Evolutionary conservation across 2,888 invertebrate species (phyloP).

Genomic region (Ormyrus nitidulus): DNA sequence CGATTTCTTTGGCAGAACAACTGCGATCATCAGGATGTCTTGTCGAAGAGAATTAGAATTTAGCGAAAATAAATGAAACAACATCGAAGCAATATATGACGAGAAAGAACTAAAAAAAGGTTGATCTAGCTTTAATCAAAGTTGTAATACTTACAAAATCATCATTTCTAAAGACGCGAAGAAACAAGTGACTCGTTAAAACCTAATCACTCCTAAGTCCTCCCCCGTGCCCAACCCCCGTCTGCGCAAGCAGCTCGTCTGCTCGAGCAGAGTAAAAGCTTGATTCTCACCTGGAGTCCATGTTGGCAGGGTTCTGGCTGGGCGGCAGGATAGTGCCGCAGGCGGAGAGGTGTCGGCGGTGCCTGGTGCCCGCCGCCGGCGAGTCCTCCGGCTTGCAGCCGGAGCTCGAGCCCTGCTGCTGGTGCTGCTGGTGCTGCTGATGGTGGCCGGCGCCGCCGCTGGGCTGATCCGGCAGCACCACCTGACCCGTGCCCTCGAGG

Average conservation of each 20-base stretch:
- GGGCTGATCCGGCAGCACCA: slow-evolving; percentile 59
- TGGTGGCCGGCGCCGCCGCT: background rate
- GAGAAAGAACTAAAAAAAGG: too few relatives aligned
- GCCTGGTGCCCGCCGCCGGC: slow-evolving; percentile 66
- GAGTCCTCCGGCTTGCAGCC: too few relatives aligned
- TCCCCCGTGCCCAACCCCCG: background rate
- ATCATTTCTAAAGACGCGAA: too few relatives aligned
- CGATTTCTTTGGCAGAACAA: too few relatives aligned
- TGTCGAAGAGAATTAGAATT: too few relatives aligned
- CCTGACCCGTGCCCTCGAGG: slow-evolving; percentile 79
- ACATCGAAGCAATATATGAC: too few relatives aligned
- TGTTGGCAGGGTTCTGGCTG: slow-evolving; percentile 62
- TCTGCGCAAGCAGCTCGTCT: background rate
- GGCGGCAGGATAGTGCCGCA: slow-evolving; percentile 75
- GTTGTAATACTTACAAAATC: too few relatives aligned
- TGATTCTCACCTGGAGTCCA: slow-evolving; percentile 71
- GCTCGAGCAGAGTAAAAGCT: background rate
- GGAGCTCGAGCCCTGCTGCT: background rate
- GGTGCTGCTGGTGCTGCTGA: background rate
- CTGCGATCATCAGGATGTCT: too few relatives aligned
- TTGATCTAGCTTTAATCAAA: too few relatives aligned
- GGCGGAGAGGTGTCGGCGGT: slow-evolving; percentile 79
- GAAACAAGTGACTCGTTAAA: too few relatives aligned
- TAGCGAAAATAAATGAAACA: too few relatives aligned
- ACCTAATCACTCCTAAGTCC: background rate